A percentile compares a stretch with the other conserved stretches of the same genome.
These are phyloP conservation scores for Zosterops hypoxanthus DNA, from an alignment of 2,113 vertebrate species.

Conservation along the genomic window DNA sequence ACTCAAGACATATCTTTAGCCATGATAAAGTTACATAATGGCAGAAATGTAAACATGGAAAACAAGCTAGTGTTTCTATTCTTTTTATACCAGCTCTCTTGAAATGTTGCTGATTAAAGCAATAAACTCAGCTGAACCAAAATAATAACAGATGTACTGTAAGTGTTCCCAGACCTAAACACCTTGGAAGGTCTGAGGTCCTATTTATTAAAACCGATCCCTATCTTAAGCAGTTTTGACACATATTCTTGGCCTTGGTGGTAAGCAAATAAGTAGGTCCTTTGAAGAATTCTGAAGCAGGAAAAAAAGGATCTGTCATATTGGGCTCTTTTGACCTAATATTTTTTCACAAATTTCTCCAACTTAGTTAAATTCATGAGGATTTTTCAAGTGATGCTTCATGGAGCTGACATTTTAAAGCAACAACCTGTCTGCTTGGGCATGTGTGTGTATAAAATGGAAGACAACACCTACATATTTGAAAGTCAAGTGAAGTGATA, in stretches of 20 bases:
- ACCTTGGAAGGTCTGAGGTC: conserved; percentile 68
- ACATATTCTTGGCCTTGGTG: conserved; percentile 16
- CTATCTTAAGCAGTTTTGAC: conserved; percentile 68
- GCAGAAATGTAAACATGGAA: conserved; percentile 7
- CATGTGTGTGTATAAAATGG: neutral
- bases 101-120: conserved; percentile 68
- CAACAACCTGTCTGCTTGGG: neutral
- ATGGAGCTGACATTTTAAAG: conserved; percentile 50
- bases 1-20: neutral
- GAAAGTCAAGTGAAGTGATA: neutral
- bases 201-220: conserved; percentile 60
- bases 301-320: conserved; percentile 9
- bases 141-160: conserved; percentile 74
- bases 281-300: conserved; percentile 51
- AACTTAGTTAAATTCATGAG: conserved; percentile 39
- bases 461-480: neutral
- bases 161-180: conserved; percentile 70
- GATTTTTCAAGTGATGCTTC: conserved; percentile 52
- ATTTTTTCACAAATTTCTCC: conserved; percentile 51
- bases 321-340: conserved; percentile 43
- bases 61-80: conserved; percentile 2
- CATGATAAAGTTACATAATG: neutral
- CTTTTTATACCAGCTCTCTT: neutral
- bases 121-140: conserved; percentile 62
- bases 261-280: conserved; percentile 24